These are phyloP conservation scores for Desmophyllum pertusum DNA, from an alignment of 92 coral and sea anemone genomes.

Conservation along the genomic window DNA sequence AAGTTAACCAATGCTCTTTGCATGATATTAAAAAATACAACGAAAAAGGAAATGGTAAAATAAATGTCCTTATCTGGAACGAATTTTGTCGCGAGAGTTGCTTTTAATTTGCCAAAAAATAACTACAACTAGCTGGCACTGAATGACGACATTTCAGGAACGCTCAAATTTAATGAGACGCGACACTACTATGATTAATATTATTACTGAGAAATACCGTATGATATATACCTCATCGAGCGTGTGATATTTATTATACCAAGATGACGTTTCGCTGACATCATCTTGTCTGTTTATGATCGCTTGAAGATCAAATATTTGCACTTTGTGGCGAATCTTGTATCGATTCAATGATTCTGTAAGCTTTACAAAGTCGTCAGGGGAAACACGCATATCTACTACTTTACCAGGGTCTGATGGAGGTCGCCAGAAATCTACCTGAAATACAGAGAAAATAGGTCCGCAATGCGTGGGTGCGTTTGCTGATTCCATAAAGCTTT, in stretches of 20 bases:
- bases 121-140: too few species aligned
- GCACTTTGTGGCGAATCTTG: constrained; percentile 41
- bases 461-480: background rate
- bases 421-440: constrained; percentile 65
- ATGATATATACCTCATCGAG: constrained; percentile 38
- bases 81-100: too few species aligned
- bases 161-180: too few species aligned
- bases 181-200: background rate
- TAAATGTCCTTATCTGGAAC: too few species aligned
- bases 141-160: too few species aligned
- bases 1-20: too few species aligned
- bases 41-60: too few species aligned
- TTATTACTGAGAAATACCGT: background rate
- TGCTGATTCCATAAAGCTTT: background rate
- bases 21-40: too few species aligned
- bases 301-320: constrained; percentile 46
- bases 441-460: background rate
- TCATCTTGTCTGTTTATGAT: constrained; percentile 40
- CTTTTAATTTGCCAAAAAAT: too few species aligned
- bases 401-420: constrained; percentile 39
- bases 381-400: constrained; percentile 56
- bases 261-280: constrained; percentile 4
- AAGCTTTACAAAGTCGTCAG: constrained; percentile 44
- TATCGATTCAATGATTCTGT: constrained; percentile 21
- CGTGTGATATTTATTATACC: constrained; percentile 54